Base-by-base conservation (phyloP, 2,888 invertebrate species). In the Iphiclides podalirius region DNA sequence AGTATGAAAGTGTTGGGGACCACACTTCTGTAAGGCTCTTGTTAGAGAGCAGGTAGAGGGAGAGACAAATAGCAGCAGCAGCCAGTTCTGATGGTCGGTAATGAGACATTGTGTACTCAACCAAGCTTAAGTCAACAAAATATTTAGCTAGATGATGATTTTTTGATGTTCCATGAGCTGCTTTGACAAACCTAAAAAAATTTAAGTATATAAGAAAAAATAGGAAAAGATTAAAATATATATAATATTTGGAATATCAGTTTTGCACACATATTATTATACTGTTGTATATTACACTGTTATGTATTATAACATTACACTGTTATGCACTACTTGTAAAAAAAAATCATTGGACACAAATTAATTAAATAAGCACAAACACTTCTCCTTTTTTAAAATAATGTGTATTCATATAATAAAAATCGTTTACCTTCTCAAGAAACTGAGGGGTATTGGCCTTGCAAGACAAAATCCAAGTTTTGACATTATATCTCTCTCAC, bases 91-190 rank as follows among this genome's bases (percentile, higher is more conserved):
- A 98, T 0, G 98, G 97, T 52, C 91, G 89, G 65, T 94, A 91
- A 64, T 93, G 92, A 13, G 93, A 92, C 89, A 97, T 90, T 9
- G 92, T 89, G 71, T 97, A 96, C 52, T 97, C 95, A 4, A 96
- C 79, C 36, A 97, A 85, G 46, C 94, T 90, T 53, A 97, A 86
- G 75, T 99, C 98, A 66, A 97, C 91, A 50, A 98, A 91, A 75
- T 97, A 99, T 83, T 99, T 98, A 9, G 96, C 95, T 77, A 96
- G 86, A 45, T 93, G 92, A 71, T 97, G 96, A 61, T 93, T 92
- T 65, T 80, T 79, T 1, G 85, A 74, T 12, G 79, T 76, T 1
- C 94, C 95, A 37, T 88, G 85, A 0, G 90, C 90, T 7, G 92
- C 90, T 66, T 90, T 91, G 4, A 89, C 86, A 62, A 89, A 91